Evolutionary conservation across 1,140 invertebrate species (phyloP), one percentile per base, ranked within the genome.

Genomic region (Drosophila burlai): DNA sequence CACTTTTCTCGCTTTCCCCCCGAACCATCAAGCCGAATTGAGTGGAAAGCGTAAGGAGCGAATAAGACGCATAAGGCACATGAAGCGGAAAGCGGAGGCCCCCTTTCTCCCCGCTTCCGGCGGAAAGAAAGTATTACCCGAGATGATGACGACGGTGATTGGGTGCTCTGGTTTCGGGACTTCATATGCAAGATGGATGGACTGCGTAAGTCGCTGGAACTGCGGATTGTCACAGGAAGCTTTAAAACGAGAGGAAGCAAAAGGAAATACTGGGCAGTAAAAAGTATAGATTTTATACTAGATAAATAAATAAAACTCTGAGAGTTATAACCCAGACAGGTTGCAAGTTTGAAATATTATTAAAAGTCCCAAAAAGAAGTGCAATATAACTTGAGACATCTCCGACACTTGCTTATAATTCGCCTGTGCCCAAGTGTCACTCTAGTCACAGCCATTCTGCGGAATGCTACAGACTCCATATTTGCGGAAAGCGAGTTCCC

Each of bases 41-140:
- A 87, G 81, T 89, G 84, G 84, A 89, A 87, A 90, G 61, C 81
- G 80, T 83, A 74, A 84, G 84, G 54, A 77, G 73, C 74, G 46
- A 60, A 49, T 66, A 77, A 79, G 63, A 47, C 80, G 79, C 76
- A 79, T 62, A 50, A 66, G 65, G 78, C 77, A 66, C 76, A 90
- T 89, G 77, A 89, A 72, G 49, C 49, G 26, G 24, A 50, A 50
- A 50, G 84, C 84, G 84, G 72, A 84, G 89, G 89, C 59, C 49
- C 61, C 40, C 62, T 29, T 36, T 9, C 15, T 7, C 24, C 47
- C 3, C 47, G 1, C 8, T n/a, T 49, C 47, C 26, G 45, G 15
- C 54, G 69, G 29, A 72, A 38, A 15, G 46, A 45, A 40, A 52
- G 71, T 72, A 74, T 74, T 74, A 61, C 54, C 54, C 45, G 21